phyloP scores from a whole-genome alignment of 2,113 vertebrate species.

The Etheostoma spectabile region DNA sequence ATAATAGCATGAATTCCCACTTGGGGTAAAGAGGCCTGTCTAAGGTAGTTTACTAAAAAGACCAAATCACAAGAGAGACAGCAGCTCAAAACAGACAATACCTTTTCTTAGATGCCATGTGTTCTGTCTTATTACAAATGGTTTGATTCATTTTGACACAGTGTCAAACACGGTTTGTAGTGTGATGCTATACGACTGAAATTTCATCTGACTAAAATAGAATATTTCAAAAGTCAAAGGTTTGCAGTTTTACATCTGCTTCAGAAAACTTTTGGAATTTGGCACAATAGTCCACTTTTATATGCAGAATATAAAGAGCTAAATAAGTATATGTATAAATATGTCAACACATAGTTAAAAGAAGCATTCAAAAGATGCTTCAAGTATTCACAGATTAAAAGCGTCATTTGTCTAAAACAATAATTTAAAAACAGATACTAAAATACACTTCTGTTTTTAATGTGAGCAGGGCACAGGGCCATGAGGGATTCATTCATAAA shows the following conservation, averaged over 20 bases:
- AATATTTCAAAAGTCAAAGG: constrained; percentile 30
- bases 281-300: background rate
- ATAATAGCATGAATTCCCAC: constrained; percentile 41
- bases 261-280: constrained; percentile 13
- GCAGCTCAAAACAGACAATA: constrained; percentile 29
- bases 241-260: constrained; percentile 6
- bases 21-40: constrained; percentile 3
- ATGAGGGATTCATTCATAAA: constrained; percentile 34
- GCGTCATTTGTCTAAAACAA: background rate
- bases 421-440: background rate
- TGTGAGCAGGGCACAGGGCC: constrained; percentile 3
- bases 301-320: background rate
- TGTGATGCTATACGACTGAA: constrained; percentile 4
- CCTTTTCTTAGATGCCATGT: constrained; percentile 1
- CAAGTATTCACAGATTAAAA: background rate
- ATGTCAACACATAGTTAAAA: background rate
- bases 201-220: constrained; percentile 39
- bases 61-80: constrained; percentile 30
- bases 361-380: background rate
- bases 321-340: too few relatives aligned
- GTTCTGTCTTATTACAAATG: constrained; percentile 33
- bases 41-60: constrained; percentile 45
- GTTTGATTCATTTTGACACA: constrained; percentile 42
- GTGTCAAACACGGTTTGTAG: constrained; percentile 31
- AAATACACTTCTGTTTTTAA: background rate